Percentiles rank a stretch among this genome's conserved stretches.
These are phyloP conservation scores for Hanleya hanleyi DNA, from an alignment of 2,888 invertebrate genomes.

Conservation along the genomic window DNA sequence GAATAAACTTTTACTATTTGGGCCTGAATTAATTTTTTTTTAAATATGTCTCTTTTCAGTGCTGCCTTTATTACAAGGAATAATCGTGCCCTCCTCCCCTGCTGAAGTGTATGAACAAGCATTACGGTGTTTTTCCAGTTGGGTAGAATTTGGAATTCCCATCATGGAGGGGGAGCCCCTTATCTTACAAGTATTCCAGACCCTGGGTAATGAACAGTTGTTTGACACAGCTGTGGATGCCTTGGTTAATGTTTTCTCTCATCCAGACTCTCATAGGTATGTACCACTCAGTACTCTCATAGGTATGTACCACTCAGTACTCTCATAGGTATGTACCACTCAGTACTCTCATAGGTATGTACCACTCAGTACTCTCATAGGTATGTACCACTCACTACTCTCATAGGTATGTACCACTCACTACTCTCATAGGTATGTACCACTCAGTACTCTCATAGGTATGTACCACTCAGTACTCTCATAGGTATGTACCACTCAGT, in stretches of 20 bases:
- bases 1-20: no score
- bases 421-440: no score
- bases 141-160: constrained; percentile 79
- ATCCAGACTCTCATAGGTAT: constrained; percentile 79
- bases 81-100: constrained; percentile 54
- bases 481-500: no score
- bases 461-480: no score
- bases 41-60: constrained; percentile 55
- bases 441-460: no score
- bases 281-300: constrained; percentile 77
- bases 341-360: no score
- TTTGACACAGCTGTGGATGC: constrained; percentile 80
- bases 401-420: no score
- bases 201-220: constrained; percentile 70
- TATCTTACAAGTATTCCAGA: constrained; percentile 63
- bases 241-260: constrained; percentile 77
- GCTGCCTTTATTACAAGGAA: constrained; percentile 62
- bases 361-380: no score
- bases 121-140: constrained; percentile 74
- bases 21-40: no score
- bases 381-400: no score
- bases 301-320: no score
- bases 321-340: no score
- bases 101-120: constrained; percentile 59
- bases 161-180: constrained; percentile 73